phyloP scores from a whole-genome alignment of 2,888 invertebrate genomes.

The Thereva unica region DNA sequence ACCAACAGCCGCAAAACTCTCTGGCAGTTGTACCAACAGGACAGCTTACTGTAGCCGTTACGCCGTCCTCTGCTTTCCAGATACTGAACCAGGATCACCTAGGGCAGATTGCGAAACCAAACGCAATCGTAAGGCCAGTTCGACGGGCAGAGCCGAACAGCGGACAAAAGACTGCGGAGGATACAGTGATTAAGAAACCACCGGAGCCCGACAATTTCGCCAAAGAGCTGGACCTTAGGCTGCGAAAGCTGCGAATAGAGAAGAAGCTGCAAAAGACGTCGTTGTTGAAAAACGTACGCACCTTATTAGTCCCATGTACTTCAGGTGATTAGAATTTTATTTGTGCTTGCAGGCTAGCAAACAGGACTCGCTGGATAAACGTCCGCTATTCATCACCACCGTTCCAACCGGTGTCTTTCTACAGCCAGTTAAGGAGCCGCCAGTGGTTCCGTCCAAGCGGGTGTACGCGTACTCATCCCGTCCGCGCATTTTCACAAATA shows the following conservation, averaged over 20 bases:
- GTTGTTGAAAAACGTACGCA: conserved; percentile 17
- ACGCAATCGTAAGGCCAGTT: conserved; percentile 63
- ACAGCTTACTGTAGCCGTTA: conserved; percentile 44
- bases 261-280: conserved; percentile 49
- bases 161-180: conserved; percentile 33
- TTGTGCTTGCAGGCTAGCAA: conserved; percentile 50
- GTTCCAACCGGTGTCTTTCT: conserved; percentile 79
- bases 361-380: conserved; percentile 49
- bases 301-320: not conserved
- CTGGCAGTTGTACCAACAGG: conserved; percentile 48
- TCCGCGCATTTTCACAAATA: conserved; percentile 57
- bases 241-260: conserved; percentile 70
- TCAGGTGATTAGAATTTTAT: not conserved
- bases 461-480: conserved; percentile 71
- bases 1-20: conserved; percentile 43
- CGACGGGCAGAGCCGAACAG: conserved; percentile 52
- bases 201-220: conserved; percentile 62
- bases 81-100: conserved; percentile 47
- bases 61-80: conserved; percentile 45
- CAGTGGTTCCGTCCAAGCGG: conserved; percentile 54
- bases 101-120: conserved; percentile 56
- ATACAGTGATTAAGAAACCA: conserved; percentile 6
- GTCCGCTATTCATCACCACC: conserved; percentile 77
- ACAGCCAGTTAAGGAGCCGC: conserved; percentile 69
- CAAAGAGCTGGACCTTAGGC: conserved; percentile 72